Evolutionary conservation across 2,113 vertebrate species (phyloP).

Genomic region (Sclerurus mexicanus): DNA sequence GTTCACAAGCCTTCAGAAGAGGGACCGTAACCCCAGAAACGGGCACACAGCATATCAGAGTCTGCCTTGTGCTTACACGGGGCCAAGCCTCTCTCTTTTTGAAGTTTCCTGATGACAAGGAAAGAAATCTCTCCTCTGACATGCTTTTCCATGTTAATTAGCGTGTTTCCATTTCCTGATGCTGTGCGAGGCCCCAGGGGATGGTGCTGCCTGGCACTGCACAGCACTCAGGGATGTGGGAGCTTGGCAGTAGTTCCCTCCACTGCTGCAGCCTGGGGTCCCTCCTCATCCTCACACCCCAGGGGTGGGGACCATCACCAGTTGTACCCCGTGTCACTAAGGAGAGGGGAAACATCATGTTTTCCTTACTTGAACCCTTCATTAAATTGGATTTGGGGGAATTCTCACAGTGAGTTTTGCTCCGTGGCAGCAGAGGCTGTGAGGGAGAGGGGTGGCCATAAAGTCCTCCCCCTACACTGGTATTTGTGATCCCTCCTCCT

Average conservation of each 20-base stretch:
- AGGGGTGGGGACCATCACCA: too few relatives aligned
- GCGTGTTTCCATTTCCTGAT: background rate
- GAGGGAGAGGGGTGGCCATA: background rate
- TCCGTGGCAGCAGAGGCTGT: accelerated
- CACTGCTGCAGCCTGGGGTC: background rate
- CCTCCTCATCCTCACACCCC: background rate
- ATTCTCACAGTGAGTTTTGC: background rate
- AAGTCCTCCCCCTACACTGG: background rate
- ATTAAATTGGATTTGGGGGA: background rate
- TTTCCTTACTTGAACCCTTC: background rate
- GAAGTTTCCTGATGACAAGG: background rate
- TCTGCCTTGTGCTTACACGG: accelerated
- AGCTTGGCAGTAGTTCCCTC: background rate
- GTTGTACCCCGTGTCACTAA: background rate
- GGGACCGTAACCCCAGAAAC: background rate
- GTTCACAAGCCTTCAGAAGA: background rate
- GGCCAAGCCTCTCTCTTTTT: background rate
- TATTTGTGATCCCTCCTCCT: too few relatives aligned
- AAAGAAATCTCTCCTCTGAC: background rate
- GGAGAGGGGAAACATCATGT: accelerated
- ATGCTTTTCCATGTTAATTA: background rate
- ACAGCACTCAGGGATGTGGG: accelerated
- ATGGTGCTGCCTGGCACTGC: background rate
- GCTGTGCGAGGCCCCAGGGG: background rate
- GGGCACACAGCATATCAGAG: accelerated